phyloP scores from a whole-genome alignment of 2,888 invertebrate species.

The Pseudoips prasinana region DNA sequence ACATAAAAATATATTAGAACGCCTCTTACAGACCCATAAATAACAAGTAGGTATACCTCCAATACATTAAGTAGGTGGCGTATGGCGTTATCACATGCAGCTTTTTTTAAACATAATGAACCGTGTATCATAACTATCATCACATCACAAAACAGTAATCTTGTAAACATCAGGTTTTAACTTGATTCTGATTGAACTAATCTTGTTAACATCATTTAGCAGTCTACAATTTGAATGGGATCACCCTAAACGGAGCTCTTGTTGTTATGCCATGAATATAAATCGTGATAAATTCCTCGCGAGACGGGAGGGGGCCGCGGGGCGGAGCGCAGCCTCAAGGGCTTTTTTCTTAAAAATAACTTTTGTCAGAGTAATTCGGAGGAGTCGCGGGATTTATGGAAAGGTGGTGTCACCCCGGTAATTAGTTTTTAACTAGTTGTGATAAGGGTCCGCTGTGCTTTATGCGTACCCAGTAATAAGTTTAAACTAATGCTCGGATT shows the following conservation, averaged over 20 bases:
- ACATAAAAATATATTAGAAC: constrained; percentile 19
- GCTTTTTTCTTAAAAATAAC: constrained; percentile 82
- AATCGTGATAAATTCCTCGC: constrained; percentile 83
- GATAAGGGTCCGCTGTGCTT: constrained; percentile 76
- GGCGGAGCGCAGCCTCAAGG: constrained; percentile 67
- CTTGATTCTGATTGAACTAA: no score
- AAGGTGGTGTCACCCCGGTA: constrained; percentile 81
- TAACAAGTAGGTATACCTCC: not conserved
- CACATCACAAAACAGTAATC: constrained; percentile 20
- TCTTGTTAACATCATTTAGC: constrained; percentile 51
- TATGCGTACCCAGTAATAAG: constrained; percentile 68
- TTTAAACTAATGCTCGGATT: constrained; percentile 55
- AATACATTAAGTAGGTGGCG: no score
- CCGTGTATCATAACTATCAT: constrained; percentile 16
- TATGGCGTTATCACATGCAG: constrained; percentile 13
- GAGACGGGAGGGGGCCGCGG: constrained; percentile 43
- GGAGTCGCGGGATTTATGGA: constrained; percentile 76
- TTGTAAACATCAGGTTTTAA: constrained; percentile 53
- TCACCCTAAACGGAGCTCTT: constrained; percentile 75
- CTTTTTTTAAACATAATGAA: constrained; percentile 16
- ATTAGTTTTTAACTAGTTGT: constrained; percentile 83
- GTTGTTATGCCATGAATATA: constrained; percentile 83
- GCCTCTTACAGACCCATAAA: not conserved
- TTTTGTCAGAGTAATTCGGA: constrained; percentile 80
- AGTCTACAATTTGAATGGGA: constrained; percentile 69